Evolutionary conservation across 2,888 invertebrate species (phyloP), one percentile per base, ranked within the genome.

Genomic region (Perizoma flavofasciatum): DNA sequence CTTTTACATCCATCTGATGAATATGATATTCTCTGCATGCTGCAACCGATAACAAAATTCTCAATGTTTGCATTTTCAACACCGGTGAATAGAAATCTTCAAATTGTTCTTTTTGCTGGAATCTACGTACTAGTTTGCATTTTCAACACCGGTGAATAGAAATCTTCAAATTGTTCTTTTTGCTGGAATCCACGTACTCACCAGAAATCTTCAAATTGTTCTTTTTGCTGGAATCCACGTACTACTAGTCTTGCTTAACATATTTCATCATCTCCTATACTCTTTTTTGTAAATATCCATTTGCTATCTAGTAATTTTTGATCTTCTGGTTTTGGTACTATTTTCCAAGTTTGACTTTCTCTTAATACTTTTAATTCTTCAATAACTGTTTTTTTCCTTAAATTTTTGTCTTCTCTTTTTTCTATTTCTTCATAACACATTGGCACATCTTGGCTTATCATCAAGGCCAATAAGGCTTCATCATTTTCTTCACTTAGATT

Each of bases 1-100:
- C 52, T 33, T 60, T 65, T 0, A 66, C 63, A 58, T 66, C 65
- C 63, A 65, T 63, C 35, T 66, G 66, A 10, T 35, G 22, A 33
- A 48, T 48, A 22, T 65, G 35, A 9, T 54, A 34, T 35, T 49
- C 22, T 39, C 44, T 46, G 8, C 51, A 46, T 39, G 47, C 49
- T 9, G 57, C 59, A 11, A 61, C 33, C 44, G 54, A 10, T 50
- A 52, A 32, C 69, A 69, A 46, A 48, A 59, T 53, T 65, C 54
- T 46, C 49, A 49, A n/a, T 22, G 52, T 56, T 22, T 50, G 49
- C 11, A 58, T 11, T 33, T 50, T 46, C 11, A 50, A 44, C 22
- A 52, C 52, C 10, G 52, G 58, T 48, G 47, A 52, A 47, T 49
- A 55, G 34, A n/a, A n/a, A 55, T 55, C 55, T 43, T 49, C 49